Percentiles rank a stretch among this genome's conserved stretches.
phyloP scores from a whole-genome alignment of 2,113 vertebrate species.

The Callipepla californica region DNA sequence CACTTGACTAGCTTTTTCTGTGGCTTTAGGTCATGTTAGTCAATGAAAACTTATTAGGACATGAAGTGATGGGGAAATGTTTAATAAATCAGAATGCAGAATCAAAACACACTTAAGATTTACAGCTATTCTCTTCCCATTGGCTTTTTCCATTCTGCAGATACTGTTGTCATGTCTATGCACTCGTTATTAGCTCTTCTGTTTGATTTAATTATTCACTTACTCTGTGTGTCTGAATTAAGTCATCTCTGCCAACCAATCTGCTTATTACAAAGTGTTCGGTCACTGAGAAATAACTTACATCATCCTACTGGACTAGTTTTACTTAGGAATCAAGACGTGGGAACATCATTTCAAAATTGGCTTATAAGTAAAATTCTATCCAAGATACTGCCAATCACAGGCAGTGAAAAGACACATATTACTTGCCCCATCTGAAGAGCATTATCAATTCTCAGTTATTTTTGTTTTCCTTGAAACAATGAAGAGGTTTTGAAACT shows the following conservation, averaged over 20 bases:
- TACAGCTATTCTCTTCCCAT: slow-evolving; percentile 1
- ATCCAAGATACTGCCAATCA: not conserved
- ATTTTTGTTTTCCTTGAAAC: not conserved
- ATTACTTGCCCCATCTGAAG: not conserved
- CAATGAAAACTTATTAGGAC: slow-evolving; percentile 57
- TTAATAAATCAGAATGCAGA: slow-evolving; percentile 34
- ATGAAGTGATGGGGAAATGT: slow-evolving; percentile 43
- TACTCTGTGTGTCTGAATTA: slow-evolving; percentile 59
- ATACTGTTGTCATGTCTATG: not conserved
- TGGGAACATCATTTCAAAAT: not conserved
- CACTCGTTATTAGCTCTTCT: slow-evolving; percentile 63
- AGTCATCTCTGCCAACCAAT: slow-evolving; percentile 34
- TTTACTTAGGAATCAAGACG: not conserved
- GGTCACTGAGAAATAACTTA: slow-evolving; percentile 6
- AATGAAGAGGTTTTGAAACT: not conserved
- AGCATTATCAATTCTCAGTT: not conserved
- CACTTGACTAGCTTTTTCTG: not conserved
- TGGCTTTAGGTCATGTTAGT: slow-evolving; percentile 48
- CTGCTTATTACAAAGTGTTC: slow-evolving; percentile 31
- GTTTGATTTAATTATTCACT: slow-evolving; percentile 68
- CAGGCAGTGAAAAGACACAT: not conserved
- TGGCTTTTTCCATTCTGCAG: slow-evolving; percentile 11
- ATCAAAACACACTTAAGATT: slow-evolving; percentile 8
- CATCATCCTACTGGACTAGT: not conserved
- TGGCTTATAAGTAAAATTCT: not conserved